A percentile compares a stretch with the other conserved stretches of the same genome.
Evolutionary conservation across 2,888 invertebrate species (phyloP).

Genomic region (Pemphredon lugubris): DNA sequence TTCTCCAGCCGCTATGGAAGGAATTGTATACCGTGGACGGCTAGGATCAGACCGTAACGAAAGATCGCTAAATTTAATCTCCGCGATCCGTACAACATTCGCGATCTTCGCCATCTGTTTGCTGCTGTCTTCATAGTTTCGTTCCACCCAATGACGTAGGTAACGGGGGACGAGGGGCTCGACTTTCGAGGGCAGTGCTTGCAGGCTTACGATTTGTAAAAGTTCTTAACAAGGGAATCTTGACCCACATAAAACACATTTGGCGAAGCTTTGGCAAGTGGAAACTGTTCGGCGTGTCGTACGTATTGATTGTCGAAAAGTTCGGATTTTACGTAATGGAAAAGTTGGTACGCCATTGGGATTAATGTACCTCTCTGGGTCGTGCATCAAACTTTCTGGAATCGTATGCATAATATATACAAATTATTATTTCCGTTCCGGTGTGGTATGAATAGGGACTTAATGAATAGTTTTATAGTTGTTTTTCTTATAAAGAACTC

Average conservation of each 20-base stretch:
- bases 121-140: constrained; percentile 12
- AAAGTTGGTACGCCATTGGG: neutral
- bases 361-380: constrained; percentile 1
- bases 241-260: too few relatives aligned
- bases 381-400: constrained; percentile 3
- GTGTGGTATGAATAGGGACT: neutral
- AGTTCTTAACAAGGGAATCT: too few relatives aligned
- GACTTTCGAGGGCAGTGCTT: neutral
- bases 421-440: constrained; percentile 1
- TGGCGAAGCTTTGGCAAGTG: too few relatives aligned
- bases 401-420: neutral
- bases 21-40: too few relatives aligned
- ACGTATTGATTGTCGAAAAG: neutral
- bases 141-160: constrained; percentile 8
- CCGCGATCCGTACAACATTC: neutral
- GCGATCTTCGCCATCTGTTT: constrained; percentile 9
- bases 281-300: too few relatives aligned
- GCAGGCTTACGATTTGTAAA: too few relatives aligned
- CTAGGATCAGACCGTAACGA: neutral
- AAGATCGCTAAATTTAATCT: constrained; percentile 14
- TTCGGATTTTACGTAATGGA: neutral
- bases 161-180: neutral
- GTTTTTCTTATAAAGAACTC: too few relatives aligned
- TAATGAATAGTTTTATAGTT: neutral
- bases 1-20: neutral